Percentiles rank a stretch among this genome's conserved stretches.
phyloP scores from a whole-genome alignment of 2,113 vertebrate species.

The Porphyrio hochstetteri region DNA sequence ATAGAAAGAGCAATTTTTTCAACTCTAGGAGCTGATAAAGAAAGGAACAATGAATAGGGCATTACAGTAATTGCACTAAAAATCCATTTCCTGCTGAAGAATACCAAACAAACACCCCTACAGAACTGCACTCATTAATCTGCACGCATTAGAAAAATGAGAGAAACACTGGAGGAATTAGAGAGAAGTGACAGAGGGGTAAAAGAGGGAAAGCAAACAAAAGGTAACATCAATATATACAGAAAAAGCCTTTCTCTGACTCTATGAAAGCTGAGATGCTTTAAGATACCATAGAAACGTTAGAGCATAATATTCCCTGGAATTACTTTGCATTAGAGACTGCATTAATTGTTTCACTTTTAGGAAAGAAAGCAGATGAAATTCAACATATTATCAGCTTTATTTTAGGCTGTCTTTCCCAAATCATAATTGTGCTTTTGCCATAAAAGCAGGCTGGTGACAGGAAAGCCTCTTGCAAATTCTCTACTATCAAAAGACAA shows the following conservation, averaged over 20 bases:
- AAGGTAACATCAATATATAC: background rate
- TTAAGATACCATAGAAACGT: background rate
- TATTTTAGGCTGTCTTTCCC: background rate
- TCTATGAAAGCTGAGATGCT: background rate
- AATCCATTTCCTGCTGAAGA: background rate
- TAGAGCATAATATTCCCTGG: background rate
- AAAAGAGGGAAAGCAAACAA: background rate
- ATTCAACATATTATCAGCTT: background rate
- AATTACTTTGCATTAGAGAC: background rate
- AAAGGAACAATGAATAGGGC: background rate
- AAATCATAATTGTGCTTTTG: background rate
- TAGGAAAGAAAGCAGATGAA: background rate
- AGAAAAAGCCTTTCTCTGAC: background rate
- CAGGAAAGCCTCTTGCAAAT: background rate
- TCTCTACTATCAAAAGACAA: too few relatives aligned
- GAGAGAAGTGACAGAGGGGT: background rate
- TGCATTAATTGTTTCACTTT: background rate
- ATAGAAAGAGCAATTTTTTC: background rate
- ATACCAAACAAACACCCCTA: background rate
- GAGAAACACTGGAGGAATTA: background rate
- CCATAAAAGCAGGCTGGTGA: background rate
- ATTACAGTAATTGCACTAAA: slow-evolving; percentile 14
- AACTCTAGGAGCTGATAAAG: background rate
- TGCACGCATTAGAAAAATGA: background rate
- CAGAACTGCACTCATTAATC: background rate